Base-by-base conservation (phyloP, 2,797 vertebrate species). In the Lutjanus campechanus region DNA sequence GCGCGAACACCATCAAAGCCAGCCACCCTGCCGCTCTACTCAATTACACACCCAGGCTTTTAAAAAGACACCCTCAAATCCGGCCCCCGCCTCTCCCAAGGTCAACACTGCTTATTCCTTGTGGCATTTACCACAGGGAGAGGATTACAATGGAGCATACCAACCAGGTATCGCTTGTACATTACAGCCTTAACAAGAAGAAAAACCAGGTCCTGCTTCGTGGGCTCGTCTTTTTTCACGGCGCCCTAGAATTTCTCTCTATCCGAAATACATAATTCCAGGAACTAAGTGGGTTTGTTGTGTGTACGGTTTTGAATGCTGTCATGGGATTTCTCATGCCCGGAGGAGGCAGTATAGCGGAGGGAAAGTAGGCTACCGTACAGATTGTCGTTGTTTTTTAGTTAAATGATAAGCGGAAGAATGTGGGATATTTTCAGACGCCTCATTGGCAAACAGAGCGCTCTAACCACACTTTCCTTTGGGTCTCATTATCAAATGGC, bases 41-140 rank as follows among this genome's bases (percentile, higher is more conserved):
- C 91, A 92, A 91, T 94, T 92, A 91, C 90, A 88, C 91, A 82
- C 64, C 84, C 65, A 62, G 77, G 74, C 85, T 94, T 93, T 89
- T 79, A 73, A 86, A 85, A 85, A 88, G 77, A 89, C 79, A 76
- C 75, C 84, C 86, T 89, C 83, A 89, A 91, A 91, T 86, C 89
- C 82, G 5, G 65, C 73, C 75, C 46, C 54, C 8, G 29, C 54
- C 43, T 87, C 86, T 88, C 77, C 79, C 87, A 88, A 93, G 90
- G 91, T 95, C 92, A 93, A 60, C 78, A 17, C 83, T 85, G 84
- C 86, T 90, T 88, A 85, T 92, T 92, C 82, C 87, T 73, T 36
- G 59, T 92, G 82, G 78, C 88, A 88, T 93, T 91, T 89, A 88
- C 82, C 73, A 81, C 72, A 84, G 71, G 44, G 73, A 86, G 79